These are phyloP conservation scores for Erpetoichthys calabaricus DNA, from an alignment of 2,797 vertebrate species.

Conservation along the genomic window DNA sequence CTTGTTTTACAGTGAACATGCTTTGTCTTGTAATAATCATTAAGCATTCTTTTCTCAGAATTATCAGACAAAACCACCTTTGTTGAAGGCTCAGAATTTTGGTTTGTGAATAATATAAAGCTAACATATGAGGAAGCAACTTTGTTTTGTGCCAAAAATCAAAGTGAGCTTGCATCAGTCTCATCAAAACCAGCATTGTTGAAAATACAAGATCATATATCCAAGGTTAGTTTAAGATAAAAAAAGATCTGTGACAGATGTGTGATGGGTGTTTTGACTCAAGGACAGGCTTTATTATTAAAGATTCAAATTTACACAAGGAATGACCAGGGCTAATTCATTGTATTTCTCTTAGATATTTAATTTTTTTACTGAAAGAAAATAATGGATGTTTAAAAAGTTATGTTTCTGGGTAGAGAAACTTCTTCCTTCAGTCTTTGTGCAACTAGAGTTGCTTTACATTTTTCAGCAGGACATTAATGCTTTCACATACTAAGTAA, in stretches of 20 bases:
- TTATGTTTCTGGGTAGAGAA: no score
- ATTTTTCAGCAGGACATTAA: no score
- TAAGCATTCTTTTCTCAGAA: no score
- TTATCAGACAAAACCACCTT: conserved; percentile 20
- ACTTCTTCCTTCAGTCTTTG: no score
- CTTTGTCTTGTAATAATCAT: no score
- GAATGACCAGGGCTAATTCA: not conserved
- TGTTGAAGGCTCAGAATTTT: conserved; percentile 74
- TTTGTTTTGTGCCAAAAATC: conserved; percentile 59
- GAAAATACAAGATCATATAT: conserved; percentile 47
- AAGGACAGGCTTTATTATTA: not conserved
- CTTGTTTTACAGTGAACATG: no score
- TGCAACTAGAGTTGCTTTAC: no score
- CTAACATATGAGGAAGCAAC: conserved; percentile 65
- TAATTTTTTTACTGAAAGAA: no score
- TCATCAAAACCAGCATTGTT: conserved; percentile 32
- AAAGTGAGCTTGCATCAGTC: conserved; percentile 62
- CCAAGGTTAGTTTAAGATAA: conserved; percentile 34
- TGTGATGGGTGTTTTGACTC: not conserved
- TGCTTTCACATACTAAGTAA: not conserved
- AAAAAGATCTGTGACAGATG: not conserved
- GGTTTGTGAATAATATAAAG: conserved; percentile 64
- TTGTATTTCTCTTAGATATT: not conserved
- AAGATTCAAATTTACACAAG: not conserved
- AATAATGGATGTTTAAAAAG: no score